Percentiles rank a stretch among this genome's conserved stretches.
Conservation (phyloP, 1,140 invertebrate genomes). For the Drosophila serrata region DNA sequence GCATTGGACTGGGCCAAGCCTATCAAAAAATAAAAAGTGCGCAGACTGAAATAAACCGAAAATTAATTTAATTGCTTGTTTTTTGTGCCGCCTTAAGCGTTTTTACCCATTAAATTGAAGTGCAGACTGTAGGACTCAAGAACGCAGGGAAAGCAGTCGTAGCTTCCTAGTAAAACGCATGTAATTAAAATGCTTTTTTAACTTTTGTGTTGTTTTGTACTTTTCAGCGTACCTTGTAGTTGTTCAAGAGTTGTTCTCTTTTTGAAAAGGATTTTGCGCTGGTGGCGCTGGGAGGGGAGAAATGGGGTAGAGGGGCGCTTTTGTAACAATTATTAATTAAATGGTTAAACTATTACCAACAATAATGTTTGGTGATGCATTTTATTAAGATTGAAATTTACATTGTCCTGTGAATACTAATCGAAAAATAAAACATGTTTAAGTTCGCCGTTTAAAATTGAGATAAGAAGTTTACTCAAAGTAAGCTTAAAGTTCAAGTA, state of each 20-base stretch:
- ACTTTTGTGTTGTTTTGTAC: conserved; percentile 61
- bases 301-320: conserved; percentile 11
- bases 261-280: conserved; percentile 10
- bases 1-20: conserved; percentile 28
- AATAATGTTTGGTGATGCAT: too few relatives aligned
- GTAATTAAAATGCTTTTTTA: conserved; percentile 79
- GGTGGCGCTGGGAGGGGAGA: neutral
- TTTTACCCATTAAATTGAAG: conserved; percentile 60
- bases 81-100: conserved; percentile 54
- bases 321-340: conserved; percentile 46
- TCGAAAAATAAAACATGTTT: too few relatives aligned
- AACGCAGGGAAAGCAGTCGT: neutral
- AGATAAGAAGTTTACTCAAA: too few relatives aligned
- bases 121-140: conserved; percentile 26
- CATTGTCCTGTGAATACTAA: too few relatives aligned
- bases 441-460: too few relatives aligned
- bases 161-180: conserved; percentile 53
- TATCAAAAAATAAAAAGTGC: neutral
- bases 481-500: too few relatives aligned
- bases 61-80: conserved; percentile 63
- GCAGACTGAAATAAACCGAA: conserved; percentile 12
- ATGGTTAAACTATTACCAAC: too few relatives aligned
- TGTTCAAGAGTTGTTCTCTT: conserved; percentile 29
- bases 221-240: conserved; percentile 25
- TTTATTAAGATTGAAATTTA: too few relatives aligned